These are phyloP conservation scores for Otus scops DNA, from an alignment of 2,797 vertebrate species.

Conservation along the genomic window DNA sequence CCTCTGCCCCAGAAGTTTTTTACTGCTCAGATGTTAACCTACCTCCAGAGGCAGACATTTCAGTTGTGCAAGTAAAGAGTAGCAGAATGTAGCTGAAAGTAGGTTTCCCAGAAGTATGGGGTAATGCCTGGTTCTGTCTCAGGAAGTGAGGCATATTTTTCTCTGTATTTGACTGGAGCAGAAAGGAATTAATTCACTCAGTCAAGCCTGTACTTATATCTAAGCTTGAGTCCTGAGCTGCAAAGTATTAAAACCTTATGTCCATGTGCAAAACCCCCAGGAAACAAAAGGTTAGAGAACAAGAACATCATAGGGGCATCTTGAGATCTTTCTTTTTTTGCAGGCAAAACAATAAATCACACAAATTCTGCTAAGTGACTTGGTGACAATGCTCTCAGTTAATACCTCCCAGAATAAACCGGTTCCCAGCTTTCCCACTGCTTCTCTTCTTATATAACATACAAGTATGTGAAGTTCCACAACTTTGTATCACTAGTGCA, in stretches of 20 bases:
- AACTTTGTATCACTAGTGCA: not conserved
- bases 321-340: not conserved
- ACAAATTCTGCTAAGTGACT: not conserved
- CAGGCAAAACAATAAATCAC: not conserved
- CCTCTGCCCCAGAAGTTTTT: not conserved
- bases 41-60: not conserved
- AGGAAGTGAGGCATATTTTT: not conserved
- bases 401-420: not conserved
- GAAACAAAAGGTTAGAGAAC: not conserved
- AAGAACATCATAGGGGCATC: not conserved
- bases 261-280: not conserved
- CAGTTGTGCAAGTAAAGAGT: too few relatives aligned
- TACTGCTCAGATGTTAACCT: not conserved
- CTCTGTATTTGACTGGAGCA: not conserved
- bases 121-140: not conserved
- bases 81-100: not conserved
- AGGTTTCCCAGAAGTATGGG: not conserved
- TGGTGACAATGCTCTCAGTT: not conserved
- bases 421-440: not conserved
- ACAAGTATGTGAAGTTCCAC: not conserved
- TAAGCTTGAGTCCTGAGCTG: not conserved
- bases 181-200: not conserved
- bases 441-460: not conserved
- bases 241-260: not conserved
- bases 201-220: not conserved